Evolutionary conservation across 2,888 invertebrate genomes (phyloP).

Genomic region (Rhingia campestris): DNA sequence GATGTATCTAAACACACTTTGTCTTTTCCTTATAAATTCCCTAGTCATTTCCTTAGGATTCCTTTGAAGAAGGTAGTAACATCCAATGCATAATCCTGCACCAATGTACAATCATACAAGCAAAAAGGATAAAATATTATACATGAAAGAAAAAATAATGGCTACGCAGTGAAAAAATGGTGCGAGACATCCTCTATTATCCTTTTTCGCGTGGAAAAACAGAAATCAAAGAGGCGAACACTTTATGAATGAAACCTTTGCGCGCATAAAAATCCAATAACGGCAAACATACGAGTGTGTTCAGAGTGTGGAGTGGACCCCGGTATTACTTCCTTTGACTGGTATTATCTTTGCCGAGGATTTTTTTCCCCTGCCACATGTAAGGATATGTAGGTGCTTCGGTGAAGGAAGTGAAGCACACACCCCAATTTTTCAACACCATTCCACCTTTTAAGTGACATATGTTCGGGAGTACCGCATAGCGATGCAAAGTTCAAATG

Average conservation of each 20-base stretch:
- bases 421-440: conserved; percentile 13
- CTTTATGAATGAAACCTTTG: conserved; percentile 36
- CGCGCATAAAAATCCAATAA: conserved; percentile 51
- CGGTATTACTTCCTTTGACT: conserved; percentile 47
- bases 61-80: neutral
- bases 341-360: conserved; percentile 32
- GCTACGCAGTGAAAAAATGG: neutral
- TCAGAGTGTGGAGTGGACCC: conserved; percentile 12
- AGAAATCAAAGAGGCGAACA: conserved; percentile 27
- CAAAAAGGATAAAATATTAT: neutral
- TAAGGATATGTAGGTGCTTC: neutral
- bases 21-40: neutral
- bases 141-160: neutral
- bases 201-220: neutral
- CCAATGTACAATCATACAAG: neutral
- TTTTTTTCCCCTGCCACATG: conserved; percentile 2
- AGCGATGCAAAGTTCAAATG: conserved; percentile 42
- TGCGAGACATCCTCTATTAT: neutral
- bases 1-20: neutral
- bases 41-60: neutral
- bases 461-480: conserved; percentile 27
- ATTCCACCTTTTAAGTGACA: conserved; percentile 19
- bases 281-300: conserved; percentile 11
- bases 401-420: conserved; percentile 24
- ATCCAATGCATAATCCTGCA: neutral